A percentile compares a stretch with the other conserved stretches of the same genome.
Conservation (phyloP, 2,888 invertebrate genomes). For the Scaptomyza cyrtandrae region DNA sequence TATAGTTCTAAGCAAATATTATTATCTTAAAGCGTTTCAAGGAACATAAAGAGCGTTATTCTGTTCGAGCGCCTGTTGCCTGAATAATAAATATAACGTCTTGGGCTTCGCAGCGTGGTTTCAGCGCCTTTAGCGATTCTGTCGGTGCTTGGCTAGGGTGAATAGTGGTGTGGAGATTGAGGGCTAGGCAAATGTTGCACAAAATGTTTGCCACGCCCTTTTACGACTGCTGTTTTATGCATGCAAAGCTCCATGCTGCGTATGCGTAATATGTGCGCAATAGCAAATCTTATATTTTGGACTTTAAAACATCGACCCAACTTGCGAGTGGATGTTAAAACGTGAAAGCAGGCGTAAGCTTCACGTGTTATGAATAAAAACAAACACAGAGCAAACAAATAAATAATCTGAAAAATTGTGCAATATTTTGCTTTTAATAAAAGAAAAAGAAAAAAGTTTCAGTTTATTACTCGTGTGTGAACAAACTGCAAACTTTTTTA, state of each 20-base stretch:
- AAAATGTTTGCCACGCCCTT: conserved; percentile 32
- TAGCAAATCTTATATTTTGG: conserved; percentile 9
- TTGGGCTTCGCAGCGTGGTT: conserved; percentile 36
- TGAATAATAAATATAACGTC: conserved; percentile 68
- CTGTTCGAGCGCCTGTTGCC: conserved; percentile 12
- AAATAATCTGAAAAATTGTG: not conserved
- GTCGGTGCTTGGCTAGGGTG: not conserved
- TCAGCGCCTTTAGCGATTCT: not conserved
- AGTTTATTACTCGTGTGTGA: not conserved
- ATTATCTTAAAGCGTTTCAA: conserved; percentile 9
- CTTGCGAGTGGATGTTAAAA: not conserved
- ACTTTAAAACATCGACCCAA: conserved; percentile 27
- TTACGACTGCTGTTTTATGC: conserved; percentile 63
- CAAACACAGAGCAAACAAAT: not conserved
- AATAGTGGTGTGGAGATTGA: not conserved
- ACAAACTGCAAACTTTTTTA: not conserved
- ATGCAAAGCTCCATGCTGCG: conserved; percentile 72
- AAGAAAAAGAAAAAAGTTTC: not conserved
- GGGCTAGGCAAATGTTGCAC: conserved; percentile 52
- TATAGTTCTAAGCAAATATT: conserved; percentile 3
- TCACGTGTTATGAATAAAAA: not conserved
- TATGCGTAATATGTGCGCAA: conserved; percentile 55
- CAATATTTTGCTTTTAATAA: not conserved
- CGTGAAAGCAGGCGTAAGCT: not conserved
- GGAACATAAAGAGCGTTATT: not conserved